Base-by-base conservation (phyloP, 2,113 vertebrate species). In the Gobius niger region DNA sequence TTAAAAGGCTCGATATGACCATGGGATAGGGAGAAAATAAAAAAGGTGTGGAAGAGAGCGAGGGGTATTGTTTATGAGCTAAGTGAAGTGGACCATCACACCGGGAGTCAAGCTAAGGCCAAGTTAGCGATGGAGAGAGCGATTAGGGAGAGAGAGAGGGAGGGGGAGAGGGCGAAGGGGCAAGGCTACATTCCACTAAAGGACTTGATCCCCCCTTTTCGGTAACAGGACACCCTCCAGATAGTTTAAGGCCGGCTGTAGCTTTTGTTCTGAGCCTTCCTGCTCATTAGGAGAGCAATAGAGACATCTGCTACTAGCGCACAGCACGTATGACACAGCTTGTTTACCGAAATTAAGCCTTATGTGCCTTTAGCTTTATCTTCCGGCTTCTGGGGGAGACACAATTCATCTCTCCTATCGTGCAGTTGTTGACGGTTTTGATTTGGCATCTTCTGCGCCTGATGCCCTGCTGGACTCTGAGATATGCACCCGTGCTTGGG, bases 21-120 rank as follows among this genome's bases (percentile, higher is more conserved):
- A 1, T 68, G 68, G 80, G 83, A 72, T 72, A 63, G 63, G 47
- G 57, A 71, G 68, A 82, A 79, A 78, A 78, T 34, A 34, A 81
- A 81, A 78, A 80, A 82, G 80, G 88, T 90, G 89, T 83, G 75
- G 85, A 86, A 70, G 78, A n/a, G 74, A 73, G 65, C 52, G 78
- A 66, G 80, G 78, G 82, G 71, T 72, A 78, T 88, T 93, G 91
- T 93, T 92, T 92, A 92, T 81, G 87, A 87, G 83, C 72, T 65
- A 71, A 85, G 88, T 91, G 90, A 93, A 93, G 90, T 90, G 88
- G 92, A 93, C 92, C 92, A 93, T 93, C 92, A 93, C 89, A 89
- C 75, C 89, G 73, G 76, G 88, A 92, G 89, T 92, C 84, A 87
- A 82, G 85, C 80, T 85, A 82, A 90, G 88, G 90, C 87, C 84